Evolutionary conservation across 1,140 invertebrate genomes (phyloP), one percentile per base, ranked within the genome.

Genomic region (Pogonognathellus flavescens): DNA sequence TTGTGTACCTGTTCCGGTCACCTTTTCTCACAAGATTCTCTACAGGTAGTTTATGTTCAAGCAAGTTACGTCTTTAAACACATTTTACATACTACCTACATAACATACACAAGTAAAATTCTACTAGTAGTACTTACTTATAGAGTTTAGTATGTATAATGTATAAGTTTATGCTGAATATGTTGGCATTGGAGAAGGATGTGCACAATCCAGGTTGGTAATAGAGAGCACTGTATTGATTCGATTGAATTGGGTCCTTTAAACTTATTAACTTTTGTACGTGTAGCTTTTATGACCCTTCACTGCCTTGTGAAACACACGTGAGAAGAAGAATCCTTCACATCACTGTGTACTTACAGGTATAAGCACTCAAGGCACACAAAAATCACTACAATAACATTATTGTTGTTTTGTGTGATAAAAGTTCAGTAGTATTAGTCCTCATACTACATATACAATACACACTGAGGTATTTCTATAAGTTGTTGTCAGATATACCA

Each of bases 231-330:
- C 16, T 72, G 7, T 76, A 76, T 76, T 50, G 70, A 76, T 76
- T 18, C 70, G 41, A 76, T 76, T 76, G 25, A 31, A 76, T 50
- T 76, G 31, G 62, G 11, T 72, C 66, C 66, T 76, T 50, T 76
- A 41, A 41, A 76, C 62, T 25, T 66, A 66, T 76, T 50, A 72
- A 76, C 70, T 76, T 76, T 76, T 76, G 70, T 76, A n/a, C 53
- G 16, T 16, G 5, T 76, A 18, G 5, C 9, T 9, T 76, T 76
- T 76, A 76, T 76, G 70, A 31, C 41, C 31, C 66, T 72, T 49
- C 49, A 50, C 16, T 49, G 41, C 2, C 13, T 16, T 72, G 66
- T 76, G 31, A 14, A 49, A 25, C 60, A 25, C 60, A 20, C 25
- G 14, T 76, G 41, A 50, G 16, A 76, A 50, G 16, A 76, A 50